A percentile compares a stretch with the other conserved stretches of the same genome.
Evolutionary conservation across 1,140 invertebrate genomes (phyloP).

Genomic region (Bombus pascuorum): DNA sequence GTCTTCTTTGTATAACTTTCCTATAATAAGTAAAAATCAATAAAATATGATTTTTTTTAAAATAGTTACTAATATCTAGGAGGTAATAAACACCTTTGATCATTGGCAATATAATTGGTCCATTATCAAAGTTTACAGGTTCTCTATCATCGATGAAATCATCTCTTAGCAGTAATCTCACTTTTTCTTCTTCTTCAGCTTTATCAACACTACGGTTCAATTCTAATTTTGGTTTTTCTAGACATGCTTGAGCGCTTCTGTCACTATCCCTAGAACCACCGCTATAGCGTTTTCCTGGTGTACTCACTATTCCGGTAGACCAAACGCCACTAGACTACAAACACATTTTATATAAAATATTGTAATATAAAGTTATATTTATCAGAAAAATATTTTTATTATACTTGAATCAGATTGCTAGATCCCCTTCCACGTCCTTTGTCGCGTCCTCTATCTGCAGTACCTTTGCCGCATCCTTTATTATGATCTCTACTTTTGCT

Average conservation of each 20-base stretch:
- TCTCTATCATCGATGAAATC: slow-evolving; percentile 75
- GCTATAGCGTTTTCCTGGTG: slow-evolving; percentile 39
- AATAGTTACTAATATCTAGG: too few species aligned
- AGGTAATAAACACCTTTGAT: slow-evolving; percentile 59
- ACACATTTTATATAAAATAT: slow-evolving; percentile 20
- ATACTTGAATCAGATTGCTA: slow-evolving; percentile 75
- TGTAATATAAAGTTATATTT: background rate
- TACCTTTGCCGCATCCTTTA: slow-evolving; percentile 34
- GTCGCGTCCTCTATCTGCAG: background rate
- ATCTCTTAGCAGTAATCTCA: slow-evolving; percentile 73
- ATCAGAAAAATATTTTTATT: background rate
- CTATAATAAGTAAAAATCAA: slow-evolving; percentile 44
- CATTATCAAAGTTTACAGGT: slow-evolving; percentile 65
- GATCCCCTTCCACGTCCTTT: slow-evolving; percentile 52
- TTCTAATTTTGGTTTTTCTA: slow-evolving; percentile 75
- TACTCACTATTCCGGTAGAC: slow-evolving; percentile 73
- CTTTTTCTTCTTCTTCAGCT: slow-evolving; percentile 74
- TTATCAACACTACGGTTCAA: slow-evolving; percentile 73
- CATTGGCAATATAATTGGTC: slow-evolving; percentile 73
- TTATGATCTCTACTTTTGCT: background rate
- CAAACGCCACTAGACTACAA: slow-evolving; percentile 77
- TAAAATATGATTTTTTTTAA: background rate
- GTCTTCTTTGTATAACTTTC: slow-evolving; percentile 56
- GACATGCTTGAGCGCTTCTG: slow-evolving; percentile 43
- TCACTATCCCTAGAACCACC: slow-evolving; percentile 54